Evolutionary conservation across 2,888 invertebrate genomes (phyloP).

Genomic region (Spodoptera picta): DNA sequence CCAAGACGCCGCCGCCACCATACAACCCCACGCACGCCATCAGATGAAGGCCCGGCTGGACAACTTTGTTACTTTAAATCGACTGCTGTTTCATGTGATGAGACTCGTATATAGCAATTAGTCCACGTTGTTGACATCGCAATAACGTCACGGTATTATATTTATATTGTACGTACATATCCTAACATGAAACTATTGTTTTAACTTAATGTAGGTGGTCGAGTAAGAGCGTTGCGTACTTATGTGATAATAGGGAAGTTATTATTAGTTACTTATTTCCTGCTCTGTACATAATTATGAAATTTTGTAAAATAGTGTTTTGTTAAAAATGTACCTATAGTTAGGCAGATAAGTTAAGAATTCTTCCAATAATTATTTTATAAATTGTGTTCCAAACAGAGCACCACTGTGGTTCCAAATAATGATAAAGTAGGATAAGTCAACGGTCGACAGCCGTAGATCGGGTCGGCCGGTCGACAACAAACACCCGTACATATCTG

Average conservation of each 20-base stretch:
- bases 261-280: constrained; percentile 78
- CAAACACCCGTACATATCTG: constrained; percentile 46
- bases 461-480: constrained; percentile 26
- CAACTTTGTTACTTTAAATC: constrained; percentile 78
- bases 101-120: constrained; percentile 72
- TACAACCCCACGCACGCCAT: constrained; percentile 85
- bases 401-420: constrained; percentile 65
- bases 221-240: constrained; percentile 78
- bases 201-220: constrained; percentile 72
- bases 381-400: constrained; percentile 64
- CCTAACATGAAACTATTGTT: constrained; percentile 78
- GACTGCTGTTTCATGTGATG: constrained; percentile 87
- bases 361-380: constrained; percentile 71
- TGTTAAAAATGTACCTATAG: constrained; percentile 61
- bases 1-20: constrained; percentile 86
- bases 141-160: constrained; percentile 79
- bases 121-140: constrained; percentile 64
- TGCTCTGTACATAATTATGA: constrained; percentile 80
- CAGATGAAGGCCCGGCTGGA: constrained; percentile 80
- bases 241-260: constrained; percentile 86
- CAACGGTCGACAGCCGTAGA: constrained; percentile 15
- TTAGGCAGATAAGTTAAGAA: constrained; percentile 64
- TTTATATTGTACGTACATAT: constrained; percentile 78
- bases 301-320: constrained; percentile 69
- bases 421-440: constrained; percentile 58